Evolutionary conservation across 2,113 vertebrate genomes (phyloP).

Genomic region (Oriolus oriolus): DNA sequence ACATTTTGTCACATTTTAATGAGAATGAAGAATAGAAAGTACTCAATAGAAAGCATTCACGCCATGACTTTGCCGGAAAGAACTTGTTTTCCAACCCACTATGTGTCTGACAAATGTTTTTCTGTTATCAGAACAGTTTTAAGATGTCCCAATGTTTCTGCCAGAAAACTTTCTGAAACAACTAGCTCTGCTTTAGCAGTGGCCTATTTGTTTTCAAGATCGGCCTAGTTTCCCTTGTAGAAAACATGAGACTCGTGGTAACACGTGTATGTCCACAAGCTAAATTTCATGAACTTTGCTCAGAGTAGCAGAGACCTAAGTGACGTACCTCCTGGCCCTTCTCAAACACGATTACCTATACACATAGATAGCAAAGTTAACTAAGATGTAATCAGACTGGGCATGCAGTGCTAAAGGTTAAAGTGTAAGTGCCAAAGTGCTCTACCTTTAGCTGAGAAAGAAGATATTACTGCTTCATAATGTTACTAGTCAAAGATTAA

Average conservation of each 20-base stretch:
- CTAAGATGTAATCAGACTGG: neutral
- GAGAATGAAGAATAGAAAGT: neutral
- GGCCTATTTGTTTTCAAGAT: neutral
- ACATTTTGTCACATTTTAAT: neutral
- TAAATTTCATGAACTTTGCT: constrained; percentile 2
- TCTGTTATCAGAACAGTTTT: neutral
- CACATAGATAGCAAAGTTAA: neutral
- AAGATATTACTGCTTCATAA: neutral
- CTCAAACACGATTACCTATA: neutral
- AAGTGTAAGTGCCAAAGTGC: neutral
- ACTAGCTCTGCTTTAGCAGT: neutral
- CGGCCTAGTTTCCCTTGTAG: neutral
- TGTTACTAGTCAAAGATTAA: neutral
- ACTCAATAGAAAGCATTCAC: neutral
- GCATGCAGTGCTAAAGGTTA: neutral
- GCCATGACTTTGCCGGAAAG: neutral
- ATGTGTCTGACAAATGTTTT: neutral
- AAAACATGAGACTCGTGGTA: neutral
- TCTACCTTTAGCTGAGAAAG: neutral
- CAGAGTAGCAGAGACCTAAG: neutral
- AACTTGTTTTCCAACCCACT: neutral
- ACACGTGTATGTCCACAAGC: neutral
- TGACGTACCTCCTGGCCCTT: neutral
- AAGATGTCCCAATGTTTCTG: neutral
- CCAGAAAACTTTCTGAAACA: neutral